These are phyloP conservation scores for Neomorphus geoffroyi DNA, from an alignment of 2,797 vertebrate genomes.

Conservation along the genomic window DNA sequence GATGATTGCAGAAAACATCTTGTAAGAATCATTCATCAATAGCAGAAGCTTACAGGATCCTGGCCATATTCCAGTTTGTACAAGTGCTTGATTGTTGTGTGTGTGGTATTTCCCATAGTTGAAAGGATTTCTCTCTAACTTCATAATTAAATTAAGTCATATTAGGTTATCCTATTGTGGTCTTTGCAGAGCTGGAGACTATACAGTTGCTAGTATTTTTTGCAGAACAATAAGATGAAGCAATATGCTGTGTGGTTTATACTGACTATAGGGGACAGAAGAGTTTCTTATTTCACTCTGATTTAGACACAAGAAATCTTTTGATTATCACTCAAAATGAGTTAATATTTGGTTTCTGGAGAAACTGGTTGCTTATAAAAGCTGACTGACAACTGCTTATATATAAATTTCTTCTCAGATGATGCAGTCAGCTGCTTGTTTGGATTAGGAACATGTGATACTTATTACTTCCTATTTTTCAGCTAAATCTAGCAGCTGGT, in stretches of 20 bases:
- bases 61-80: neutral
- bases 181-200: neutral
- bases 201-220: neutral
- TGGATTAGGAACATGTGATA: neutral
- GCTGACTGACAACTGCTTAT: neutral
- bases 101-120: neutral
- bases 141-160: neutral
- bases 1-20: neutral
- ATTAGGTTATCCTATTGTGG: neutral
- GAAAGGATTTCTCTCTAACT: neutral
- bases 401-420: neutral
- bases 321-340: neutral
- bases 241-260: neutral
- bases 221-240: neutral
- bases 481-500: slow-evolving; percentile 25
- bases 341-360: slow-evolving; percentile 7
- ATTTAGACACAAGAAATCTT: neutral
- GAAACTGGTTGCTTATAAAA: neutral
- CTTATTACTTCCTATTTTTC: neutral
- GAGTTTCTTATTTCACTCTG: neutral
- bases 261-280: neutral
- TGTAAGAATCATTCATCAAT: neutral
- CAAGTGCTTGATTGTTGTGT: neutral
- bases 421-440: slow-evolving; percentile 22
- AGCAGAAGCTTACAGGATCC: neutral